These are phyloP conservation scores for Gisinianus flammeolus DNA, from an alignment of 2,888 invertebrate species.

Conservation along the genomic window DNA sequence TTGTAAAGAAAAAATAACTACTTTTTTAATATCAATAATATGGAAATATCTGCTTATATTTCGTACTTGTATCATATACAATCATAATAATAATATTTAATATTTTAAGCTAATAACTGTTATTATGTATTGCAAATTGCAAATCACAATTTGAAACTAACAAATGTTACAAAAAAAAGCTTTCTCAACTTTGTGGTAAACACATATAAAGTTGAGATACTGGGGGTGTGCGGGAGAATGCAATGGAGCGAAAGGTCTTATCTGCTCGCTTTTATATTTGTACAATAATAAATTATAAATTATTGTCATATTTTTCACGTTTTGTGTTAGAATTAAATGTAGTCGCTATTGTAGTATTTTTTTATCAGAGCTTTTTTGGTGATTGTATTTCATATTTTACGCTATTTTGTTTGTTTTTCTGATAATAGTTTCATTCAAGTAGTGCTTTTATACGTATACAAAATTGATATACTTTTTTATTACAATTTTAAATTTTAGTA, in stretches of 20 bases:
- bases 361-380: background rate
- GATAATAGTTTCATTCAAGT: too few species aligned
- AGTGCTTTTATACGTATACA: too few species aligned
- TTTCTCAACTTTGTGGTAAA: constrained; percentile 13
- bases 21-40: too few species aligned
- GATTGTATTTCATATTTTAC: background rate
- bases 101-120: background rate
- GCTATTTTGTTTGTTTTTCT: background rate
- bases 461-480: background rate
- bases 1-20: too few species aligned
- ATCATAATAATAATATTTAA: too few species aligned
- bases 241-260: constrained; percentile 54
- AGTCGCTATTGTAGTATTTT: background rate
- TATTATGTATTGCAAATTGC: constrained; percentile 4
- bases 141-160: constrained; percentile 18
- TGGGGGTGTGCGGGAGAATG: constrained; percentile 54
- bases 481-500: background rate
- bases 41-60: too few species aligned
- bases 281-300: background rate
- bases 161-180: constrained; percentile 12
- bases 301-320: background rate
- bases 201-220: constrained; percentile 20
- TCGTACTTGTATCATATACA: too few species aligned
- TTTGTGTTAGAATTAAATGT: background rate
- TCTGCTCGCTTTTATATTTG: constrained; percentile 9